phyloP scores from a whole-genome alignment of 2,888 invertebrate species.

The Halictus quadricinctus region DNA sequence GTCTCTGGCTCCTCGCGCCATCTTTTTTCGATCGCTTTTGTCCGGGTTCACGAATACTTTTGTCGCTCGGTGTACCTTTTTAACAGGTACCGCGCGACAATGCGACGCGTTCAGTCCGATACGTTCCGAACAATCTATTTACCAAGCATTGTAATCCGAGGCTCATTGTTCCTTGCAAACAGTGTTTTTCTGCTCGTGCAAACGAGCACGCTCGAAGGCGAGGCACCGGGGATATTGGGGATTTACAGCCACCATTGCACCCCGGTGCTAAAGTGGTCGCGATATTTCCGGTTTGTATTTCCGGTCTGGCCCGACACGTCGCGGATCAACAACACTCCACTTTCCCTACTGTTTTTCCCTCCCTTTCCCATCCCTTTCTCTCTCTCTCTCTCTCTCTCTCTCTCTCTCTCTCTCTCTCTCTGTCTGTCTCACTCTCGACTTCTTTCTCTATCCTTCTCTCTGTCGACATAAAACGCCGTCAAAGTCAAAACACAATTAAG shows the following conservation, averaged over 20 bases:
- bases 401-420: neutral
- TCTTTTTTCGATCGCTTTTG: slow-evolving; percentile 1
- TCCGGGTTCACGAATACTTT: slow-evolving; percentile 45
- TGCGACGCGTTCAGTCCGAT: slow-evolving; percentile 71
- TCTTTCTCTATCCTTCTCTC: neutral
- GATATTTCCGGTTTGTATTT: slow-evolving; percentile 64
- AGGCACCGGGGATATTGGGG: slow-evolving; percentile 39
- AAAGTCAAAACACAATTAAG: slow-evolving; percentile 57
- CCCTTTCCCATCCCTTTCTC: neutral
- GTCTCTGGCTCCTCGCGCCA: slow-evolving; percentile 10
- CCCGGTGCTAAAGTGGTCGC: slow-evolving; percentile 50
- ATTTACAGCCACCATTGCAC: slow-evolving; percentile 56
- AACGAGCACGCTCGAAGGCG: slow-evolving; percentile 47
- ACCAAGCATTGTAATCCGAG: slow-evolving; percentile 77
- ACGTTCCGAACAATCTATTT: slow-evolving; percentile 77
- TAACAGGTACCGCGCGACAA: slow-evolving; percentile 61
- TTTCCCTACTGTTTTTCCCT: neutral
- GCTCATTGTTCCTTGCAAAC: slow-evolving; percentile 77
- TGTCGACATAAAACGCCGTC: slow-evolving; percentile 35
- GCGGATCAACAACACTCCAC: slow-evolving; percentile 26
- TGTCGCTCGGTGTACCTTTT: slow-evolving; percentile 60
- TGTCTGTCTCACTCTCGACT: neutral
- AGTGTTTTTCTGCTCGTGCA: slow-evolving; percentile 66
- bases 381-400: neutral
- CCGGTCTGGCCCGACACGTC: slow-evolving; percentile 42